Percentiles rank a stretch among this genome's conserved stretches.
Conservation (phyloP, 2,888 invertebrate genomes). For the Diogma glabrata region DNA sequence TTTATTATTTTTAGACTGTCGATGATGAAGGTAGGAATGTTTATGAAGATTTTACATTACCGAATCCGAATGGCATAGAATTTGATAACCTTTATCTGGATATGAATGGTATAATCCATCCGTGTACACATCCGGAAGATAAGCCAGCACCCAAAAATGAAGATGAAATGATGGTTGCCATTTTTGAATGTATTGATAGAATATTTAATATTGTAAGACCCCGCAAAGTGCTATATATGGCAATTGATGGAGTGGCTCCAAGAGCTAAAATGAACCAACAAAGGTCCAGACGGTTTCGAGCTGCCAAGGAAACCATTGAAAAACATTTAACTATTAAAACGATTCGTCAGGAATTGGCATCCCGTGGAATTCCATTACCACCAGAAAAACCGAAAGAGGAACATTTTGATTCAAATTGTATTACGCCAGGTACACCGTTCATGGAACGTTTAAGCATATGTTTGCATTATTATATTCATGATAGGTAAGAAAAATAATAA, state of each 20-base stretch:
- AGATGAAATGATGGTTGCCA: constrained; percentile 99
- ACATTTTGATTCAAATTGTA: constrained; percentile 98
- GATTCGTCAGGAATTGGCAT: constrained; percentile 58
- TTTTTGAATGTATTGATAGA: constrained; percentile 97
- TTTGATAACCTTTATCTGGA: constrained; percentile 98
- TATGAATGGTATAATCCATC: constrained; percentile 99
- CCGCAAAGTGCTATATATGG: constrained; percentile 92
- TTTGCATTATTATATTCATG: constrained; percentile 43
- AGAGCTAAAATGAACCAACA: constrained; percentile 99
- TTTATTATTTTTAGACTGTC: constrained; percentile 45
- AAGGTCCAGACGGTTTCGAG: constrained; percentile 88
- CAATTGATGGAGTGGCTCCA: constrained; percentile 98
- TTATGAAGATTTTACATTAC: constrained; percentile 68
- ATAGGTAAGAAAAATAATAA: constrained; percentile 19
- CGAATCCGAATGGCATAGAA: constrained; percentile 93
- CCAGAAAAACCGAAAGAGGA: constrained; percentile 82
- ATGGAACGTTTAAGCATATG: constrained; percentile 83
- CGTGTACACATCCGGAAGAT: constrained; percentile 98
- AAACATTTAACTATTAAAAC: constrained; percentile 76
- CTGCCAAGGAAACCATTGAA: constrained; percentile 87
- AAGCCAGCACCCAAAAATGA: constrained; percentile 95
- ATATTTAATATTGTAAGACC: constrained; percentile 88
- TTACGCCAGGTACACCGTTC: constrained; percentile 98
- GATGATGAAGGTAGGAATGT: constrained; percentile 64
- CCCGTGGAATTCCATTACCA: constrained; percentile 64